These are phyloP conservation scores for Barbus barbus DNA, from an alignment of 2,113 vertebrate species.

Conservation along the genomic window DNA sequence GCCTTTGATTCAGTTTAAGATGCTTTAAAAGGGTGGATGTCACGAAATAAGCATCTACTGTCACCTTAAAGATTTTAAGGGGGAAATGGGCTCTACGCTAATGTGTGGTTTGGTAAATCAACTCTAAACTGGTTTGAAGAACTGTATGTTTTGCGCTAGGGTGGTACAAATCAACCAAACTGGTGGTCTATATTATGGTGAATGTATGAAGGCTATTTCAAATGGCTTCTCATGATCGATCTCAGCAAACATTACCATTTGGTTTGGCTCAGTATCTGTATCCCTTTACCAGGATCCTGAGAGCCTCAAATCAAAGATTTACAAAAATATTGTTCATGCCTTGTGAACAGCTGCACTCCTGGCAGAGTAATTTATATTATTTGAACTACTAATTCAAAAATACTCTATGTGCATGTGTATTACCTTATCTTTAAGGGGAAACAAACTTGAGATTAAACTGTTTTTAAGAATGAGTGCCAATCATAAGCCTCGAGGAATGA, in stretches of 20 bases:
- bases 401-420: slow-evolving; percentile 55
- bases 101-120: slow-evolving; percentile 45
- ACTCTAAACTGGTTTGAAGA: slow-evolving; percentile 40
- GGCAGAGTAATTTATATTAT: slow-evolving; percentile 43
- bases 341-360: slow-evolving; percentile 42
- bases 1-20: slow-evolving; percentile 64
- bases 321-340: slow-evolving; percentile 25
- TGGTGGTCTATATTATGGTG: slow-evolving; percentile 30
- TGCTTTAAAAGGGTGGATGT: slow-evolving; percentile 52
- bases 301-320: slow-evolving; percentile 24
- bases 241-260: slow-evolving; percentile 34
- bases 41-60: slow-evolving; percentile 41
- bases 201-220: slow-evolving; percentile 44
- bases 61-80: slow-evolving; percentile 45
- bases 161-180: slow-evolving; percentile 37
- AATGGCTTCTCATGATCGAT: slow-evolving; percentile 37
- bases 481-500: background rate
- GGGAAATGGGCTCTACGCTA: slow-evolving; percentile 35
- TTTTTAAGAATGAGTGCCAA: slow-evolving; percentile 39
- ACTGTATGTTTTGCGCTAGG: slow-evolving; percentile 35
- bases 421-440: slow-evolving; percentile 48
- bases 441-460: slow-evolving; percentile 35
- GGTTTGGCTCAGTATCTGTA: slow-evolving; percentile 28
- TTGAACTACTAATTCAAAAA: slow-evolving; percentile 46
- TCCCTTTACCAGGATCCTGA: slow-evolving; percentile 26